phyloP scores from a whole-genome alignment of 2,888 invertebrate species.

The Tetranychus piercei region DNA sequence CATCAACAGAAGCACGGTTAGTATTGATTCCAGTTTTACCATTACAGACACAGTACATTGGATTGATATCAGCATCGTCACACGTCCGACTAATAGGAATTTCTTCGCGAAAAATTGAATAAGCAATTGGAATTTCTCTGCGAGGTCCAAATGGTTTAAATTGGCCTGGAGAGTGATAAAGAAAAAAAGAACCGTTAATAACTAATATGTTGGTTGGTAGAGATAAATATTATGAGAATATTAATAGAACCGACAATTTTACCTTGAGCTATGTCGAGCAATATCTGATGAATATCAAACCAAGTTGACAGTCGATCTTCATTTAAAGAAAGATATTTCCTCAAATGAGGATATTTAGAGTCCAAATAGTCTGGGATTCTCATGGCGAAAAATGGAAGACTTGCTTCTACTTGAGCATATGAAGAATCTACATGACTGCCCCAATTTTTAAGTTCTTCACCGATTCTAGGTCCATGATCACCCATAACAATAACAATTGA shows the following conservation, averaged over 20 bases:
- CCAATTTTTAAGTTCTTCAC: constrained; percentile 31
- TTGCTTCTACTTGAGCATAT: constrained; percentile 33
- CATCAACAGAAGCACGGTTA: neutral
- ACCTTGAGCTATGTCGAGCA: constrained; percentile 17
- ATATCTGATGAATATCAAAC: constrained; percentile 18
- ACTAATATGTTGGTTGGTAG: no score
- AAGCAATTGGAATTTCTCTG: neutral
- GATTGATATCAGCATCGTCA: neutral
- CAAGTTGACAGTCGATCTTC: constrained; percentile 17
- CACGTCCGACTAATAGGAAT: constrained; percentile 4
- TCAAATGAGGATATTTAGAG: constrained; percentile 14
- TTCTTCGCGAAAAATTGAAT: constrained; percentile 4
- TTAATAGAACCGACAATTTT: neutral
- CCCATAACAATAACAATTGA: constrained; percentile 26
- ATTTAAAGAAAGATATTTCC: constrained; percentile 16
- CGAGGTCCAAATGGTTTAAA: neutral
- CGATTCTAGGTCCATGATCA: constrained; percentile 34
- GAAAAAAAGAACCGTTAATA: no score
- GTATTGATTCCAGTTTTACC: neutral
- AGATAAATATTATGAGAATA: no score
- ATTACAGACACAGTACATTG: constrained; percentile 9
- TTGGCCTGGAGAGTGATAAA: neutral
- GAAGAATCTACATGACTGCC: constrained; percentile 31
- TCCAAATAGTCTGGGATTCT: constrained; percentile 16
- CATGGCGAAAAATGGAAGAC: constrained; percentile 32